Base-by-base conservation (phyloP, 92 coral and sea anemone genomes). In the Porites lobata region DNA sequence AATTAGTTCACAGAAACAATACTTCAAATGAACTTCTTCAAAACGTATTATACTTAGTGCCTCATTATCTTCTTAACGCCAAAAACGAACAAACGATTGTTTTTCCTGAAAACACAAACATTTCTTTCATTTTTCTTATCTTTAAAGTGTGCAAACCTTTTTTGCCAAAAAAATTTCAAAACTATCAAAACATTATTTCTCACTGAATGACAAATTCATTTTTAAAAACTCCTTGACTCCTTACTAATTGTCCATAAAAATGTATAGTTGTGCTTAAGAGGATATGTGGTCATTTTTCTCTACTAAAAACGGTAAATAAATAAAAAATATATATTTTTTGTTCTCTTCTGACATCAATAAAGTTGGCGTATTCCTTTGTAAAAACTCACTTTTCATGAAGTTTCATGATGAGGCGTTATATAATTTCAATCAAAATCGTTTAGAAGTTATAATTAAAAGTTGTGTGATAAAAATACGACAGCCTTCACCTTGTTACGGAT, bases 21-120 rank as follows among this genome's bases (percentile, higher is more conserved):
- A 62, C 6, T 57, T 19, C 24, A 81, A 81, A 70, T 54, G 84
- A 79, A 79, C 10, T 47, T 66, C 84, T 6, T 66, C 59, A 71
- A 82, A 58, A 3, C 32, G 18, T 57, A 70, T 70, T 69, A 50
- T 70, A 17, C 56, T 9, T 1, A 12, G 57, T 7, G 53, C 29
- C 68, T 26, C 29, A 24, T 53, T 76, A 26, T 5, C 54, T 32
- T 71, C 50, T 61, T 22, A n/a, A 26, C 6, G 47, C 47, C 47
- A 24, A 18, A 24, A 29, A 3, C 17, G 0, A 9, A 32, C 7
- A 22, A 56, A 18, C 22, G 51, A 4, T 66, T 65, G 84, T 65
- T 66, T 65, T 21, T 58, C 47, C 26, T 65, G 43, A 62, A 62
- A 4, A 14, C 21, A 62, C 66, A 15, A 15, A n/a, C 66, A 18